Base-by-base conservation (phyloP, 1,140 invertebrate genomes). In the Drepana arcuata region DNA sequence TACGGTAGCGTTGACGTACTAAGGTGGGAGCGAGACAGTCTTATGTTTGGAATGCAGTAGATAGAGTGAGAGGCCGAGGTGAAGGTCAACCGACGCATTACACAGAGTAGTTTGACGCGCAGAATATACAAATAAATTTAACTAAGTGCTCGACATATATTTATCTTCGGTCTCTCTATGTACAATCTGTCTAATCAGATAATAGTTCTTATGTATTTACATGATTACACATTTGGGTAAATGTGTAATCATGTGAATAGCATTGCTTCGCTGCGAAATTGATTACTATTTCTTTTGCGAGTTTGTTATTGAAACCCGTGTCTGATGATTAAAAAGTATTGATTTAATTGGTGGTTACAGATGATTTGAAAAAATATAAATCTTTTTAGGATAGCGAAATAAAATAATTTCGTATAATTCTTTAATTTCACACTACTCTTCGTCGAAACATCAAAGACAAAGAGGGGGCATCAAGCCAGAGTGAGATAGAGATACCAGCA, bases 51-150 rank as follows among this genome's bases (percentile, higher is more conserved):
- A 77, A 81, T 81, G 77, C 58, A 46, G 40, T 46, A 35, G 67
- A 26, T 41, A 41, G 58, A 81, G 43, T 35, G 60, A 53, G 55
- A 64, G 41, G 37, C 18, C n/a, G 10, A 2, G 53, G 61, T 81
- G 77, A 81, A 81, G 74, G 77, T 79, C 77, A 77, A 75, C 60
- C 66, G 70, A 71, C 74, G 31, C 43, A 41, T 26, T 37, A 34
- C 39, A 56, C 50, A 81, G 71, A 39, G 63, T 78, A 69, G 26
- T 31, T n/a, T n/a, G n/a, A n/a, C n/a, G 18, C 18, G 18, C 18
- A n/a, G n/a, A n/a, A n/a, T n/a, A n/a, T n/a, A n/a, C n/a, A n/a
- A n/a, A n/a, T n/a, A n/a, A n/a, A n/a, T n/a, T n/a, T n/a, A n/a
- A n/a, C n/a, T n/a, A n/a, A n/a, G n/a, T n/a, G n/a, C n/a, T n/a